Conservation (phyloP, 2,113 vertebrate species). For the Coptodon rendalli region DNA sequence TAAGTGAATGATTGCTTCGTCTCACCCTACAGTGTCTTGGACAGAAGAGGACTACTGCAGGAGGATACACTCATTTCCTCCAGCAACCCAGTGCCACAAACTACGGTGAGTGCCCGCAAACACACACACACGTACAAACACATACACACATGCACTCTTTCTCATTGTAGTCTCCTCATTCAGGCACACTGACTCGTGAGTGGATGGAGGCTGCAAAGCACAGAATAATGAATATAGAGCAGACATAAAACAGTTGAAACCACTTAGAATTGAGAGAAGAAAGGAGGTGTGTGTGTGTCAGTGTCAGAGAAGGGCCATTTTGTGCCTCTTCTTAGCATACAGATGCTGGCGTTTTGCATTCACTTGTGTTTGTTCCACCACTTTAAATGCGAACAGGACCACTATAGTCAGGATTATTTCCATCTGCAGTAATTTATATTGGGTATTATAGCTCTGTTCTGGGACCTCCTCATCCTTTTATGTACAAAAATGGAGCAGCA, state of each 20-base stretch:
- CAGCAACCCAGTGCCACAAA: constrained; percentile 50
- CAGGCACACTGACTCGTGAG: not conserved
- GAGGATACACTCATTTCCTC: constrained; percentile 33
- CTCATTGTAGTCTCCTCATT: not conserved
- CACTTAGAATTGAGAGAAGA: constrained; percentile 8
- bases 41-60: constrained; percentile 72
- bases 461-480: not conserved
- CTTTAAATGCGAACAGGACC: not conserved
- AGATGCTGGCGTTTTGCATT: not conserved
- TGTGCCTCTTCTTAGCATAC: not conserved
- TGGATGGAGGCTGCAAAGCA: not conserved
- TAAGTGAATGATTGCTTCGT: constrained; percentile 15
- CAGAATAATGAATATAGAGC: constrained; percentile 3
- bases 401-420: not conserved
- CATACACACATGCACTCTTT: not conserved
- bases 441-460: not conserved
- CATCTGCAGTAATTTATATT: not conserved
- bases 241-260: constrained; percentile 13
- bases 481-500: not conserved
- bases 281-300: not conserved
- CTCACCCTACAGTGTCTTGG: constrained; percentile 67
- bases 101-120: constrained; percentile 58
- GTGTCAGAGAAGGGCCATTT: not conserved
- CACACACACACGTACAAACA: too few relatives aligned
- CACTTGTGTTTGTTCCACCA: not conserved